phyloP scores from a whole-genome alignment of 2,888 invertebrate genomes.

The Chirona hameri region DNA sequence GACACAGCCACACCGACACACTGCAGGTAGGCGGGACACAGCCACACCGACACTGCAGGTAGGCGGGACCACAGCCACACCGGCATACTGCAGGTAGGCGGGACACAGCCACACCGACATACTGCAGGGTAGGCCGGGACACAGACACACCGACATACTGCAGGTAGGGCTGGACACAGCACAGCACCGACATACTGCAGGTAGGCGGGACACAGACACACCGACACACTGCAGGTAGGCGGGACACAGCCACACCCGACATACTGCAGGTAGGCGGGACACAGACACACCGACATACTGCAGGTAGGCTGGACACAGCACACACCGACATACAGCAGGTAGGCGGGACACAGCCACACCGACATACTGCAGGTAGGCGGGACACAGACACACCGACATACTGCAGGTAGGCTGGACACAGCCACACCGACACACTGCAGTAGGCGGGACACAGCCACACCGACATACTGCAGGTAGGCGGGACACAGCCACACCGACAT shows the following conservation, averaged over 20 bases:
- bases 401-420: too few species aligned
- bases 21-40: neutral
- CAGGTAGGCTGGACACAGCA: too few species aligned
- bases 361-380: neutral
- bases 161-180: neutral
- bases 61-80: neutral
- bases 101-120: neutral
- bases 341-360: neutral
- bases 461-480: neutral
- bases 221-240: neutral
- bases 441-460: neutral
- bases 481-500: neutral
- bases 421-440: neutral
- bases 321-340: neutral
- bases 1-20: neutral
- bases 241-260: neutral
- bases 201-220: too few species aligned
- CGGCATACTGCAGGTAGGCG: neutral
- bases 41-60: neutral
- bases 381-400: too few species aligned
- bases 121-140: neutral
- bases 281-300: too few species aligned
- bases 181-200: too few species aligned
- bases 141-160: too few species aligned
- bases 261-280: neutral